Base-by-base conservation (phyloP, 2,113 vertebrate genomes). In the Bos javanicus region DNA sequence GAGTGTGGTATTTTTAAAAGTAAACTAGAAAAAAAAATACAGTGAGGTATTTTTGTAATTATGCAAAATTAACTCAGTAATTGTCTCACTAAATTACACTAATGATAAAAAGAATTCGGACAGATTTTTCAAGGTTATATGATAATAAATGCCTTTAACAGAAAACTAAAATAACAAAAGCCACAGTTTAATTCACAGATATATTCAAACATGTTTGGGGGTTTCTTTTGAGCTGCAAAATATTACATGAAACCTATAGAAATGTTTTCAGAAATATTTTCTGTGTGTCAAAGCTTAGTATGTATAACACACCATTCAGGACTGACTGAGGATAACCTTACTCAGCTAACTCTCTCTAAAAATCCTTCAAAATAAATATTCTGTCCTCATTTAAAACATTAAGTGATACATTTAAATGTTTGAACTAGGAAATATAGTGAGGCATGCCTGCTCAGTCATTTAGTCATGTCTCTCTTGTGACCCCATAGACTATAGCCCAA, bases 51-150 rank as follows among this genome's bases (percentile, higher is more conserved):
- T 91, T 94, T 83, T 94, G 50, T 94, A 43, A 95, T 94, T 95
- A 95, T 71, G 87, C 60, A 93, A 97, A 94, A 95, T 91, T 96
- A 94, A 87, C 86, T 94, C 89, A 62, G 33, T 88, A 96, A 97
- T 97, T 92, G 33, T 94, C 85, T 94, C 48, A 59, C 74, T 96
- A 90, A 90, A 96, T 97, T 59, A 90, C 12, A 46, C 28, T 95
- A 87, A 87, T 85, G 74, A 95, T 92, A 30, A 90, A 96, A 97
- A 95, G 13, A 96, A 95, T 87, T 2, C 10, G 28, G 28, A 6
- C 21, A 86, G 80, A 89, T 86, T 95, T 96, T 87, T 93, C 93
- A 96, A 96, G 87, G 67, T 80, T 95, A 96, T 36, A 48, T 74
- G n/a, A 96, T 62, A 96, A 91, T 71, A 96, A 82, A 93, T 57